Evolutionary conservation across 2,113 vertebrate genomes (phyloP).

Genomic region (Ciconia maguari): DNA sequence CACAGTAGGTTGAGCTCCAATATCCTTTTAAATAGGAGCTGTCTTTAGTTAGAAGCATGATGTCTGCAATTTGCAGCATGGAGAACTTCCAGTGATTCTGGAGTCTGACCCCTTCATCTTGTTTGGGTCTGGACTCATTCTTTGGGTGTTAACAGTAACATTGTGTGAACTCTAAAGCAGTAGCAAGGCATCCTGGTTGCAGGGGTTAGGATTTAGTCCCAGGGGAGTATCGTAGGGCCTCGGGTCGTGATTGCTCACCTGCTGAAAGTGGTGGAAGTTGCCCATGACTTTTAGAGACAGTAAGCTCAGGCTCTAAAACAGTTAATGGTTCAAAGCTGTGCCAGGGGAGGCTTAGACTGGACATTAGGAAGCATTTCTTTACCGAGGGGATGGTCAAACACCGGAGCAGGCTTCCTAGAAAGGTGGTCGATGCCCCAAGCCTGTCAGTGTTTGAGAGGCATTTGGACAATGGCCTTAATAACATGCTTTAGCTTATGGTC

Average conservation of each 20-base stretch:
- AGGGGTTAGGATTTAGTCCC: not conserved
- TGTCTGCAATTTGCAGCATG: not conserved
- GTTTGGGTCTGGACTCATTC: not conserved
- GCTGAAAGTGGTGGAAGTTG: not conserved
- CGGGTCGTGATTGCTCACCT: not conserved
- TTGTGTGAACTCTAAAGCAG: not conserved
- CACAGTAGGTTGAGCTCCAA: not conserved
- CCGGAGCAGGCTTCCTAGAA: not conserved
- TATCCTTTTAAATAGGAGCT: not conserved
- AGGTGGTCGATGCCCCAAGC: not conserved
- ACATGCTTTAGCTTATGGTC: not conserved
- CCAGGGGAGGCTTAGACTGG: not conserved
- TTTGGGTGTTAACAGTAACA: not conserved
- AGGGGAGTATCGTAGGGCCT: fast-evolving
- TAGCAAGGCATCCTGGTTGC: not conserved
- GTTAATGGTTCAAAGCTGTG: not conserved
- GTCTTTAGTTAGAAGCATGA: not conserved
- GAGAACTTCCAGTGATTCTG: not conserved
- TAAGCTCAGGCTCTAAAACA: not conserved
- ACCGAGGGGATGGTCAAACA: not conserved
- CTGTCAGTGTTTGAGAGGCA: not conserved
- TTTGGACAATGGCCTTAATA: not conserved
- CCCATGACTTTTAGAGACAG: not conserved
- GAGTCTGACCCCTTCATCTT: not conserved
- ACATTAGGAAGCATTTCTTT: not conserved